phyloP scores from a whole-genome alignment of 2,888 invertebrate genomes.

The Andrena dorsata region DNA sequence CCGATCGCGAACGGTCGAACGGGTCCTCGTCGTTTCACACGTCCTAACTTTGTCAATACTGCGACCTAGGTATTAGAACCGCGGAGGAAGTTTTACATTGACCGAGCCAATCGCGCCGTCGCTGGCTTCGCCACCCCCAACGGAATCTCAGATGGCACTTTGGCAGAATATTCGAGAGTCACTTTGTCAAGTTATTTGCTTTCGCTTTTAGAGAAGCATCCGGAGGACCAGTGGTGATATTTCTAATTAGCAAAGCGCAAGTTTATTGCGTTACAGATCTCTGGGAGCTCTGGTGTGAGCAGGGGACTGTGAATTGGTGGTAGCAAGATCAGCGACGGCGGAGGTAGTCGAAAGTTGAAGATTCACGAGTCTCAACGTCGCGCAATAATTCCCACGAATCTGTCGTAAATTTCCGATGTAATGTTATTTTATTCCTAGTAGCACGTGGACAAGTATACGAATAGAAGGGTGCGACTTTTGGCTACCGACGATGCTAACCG shows the following conservation, averaged over 20 bases:
- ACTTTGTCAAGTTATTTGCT: too few species aligned
- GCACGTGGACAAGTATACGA: constrained; percentile 29
- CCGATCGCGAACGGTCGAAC: constrained; percentile 9
- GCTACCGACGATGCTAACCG: constrained; percentile 40
- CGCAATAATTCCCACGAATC: not conserved
- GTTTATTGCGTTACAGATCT: not conserved
- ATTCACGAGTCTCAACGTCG: not conserved
- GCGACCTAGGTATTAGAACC: constrained; percentile 62
- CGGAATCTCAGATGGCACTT: not conserved
- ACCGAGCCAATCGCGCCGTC: constrained; percentile 40
- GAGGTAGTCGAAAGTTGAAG: constrained; percentile 43
- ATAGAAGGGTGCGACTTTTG: constrained; percentile 38
- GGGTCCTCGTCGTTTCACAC: constrained; percentile 65
- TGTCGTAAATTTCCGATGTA: not conserved
- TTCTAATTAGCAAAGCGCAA: not conserved
- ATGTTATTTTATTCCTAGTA: not conserved
- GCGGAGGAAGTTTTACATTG: constrained; percentile 50
- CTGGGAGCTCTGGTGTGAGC: not conserved
- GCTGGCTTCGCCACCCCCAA: constrained; percentile 1
- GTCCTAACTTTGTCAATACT: constrained; percentile 80
- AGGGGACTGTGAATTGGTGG: not conserved
- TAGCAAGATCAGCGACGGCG: not conserved
- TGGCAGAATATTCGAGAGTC: too few species aligned
- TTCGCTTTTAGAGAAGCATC: too few species aligned
- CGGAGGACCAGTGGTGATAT: not conserved